Conservation (phyloP, 2,113 vertebrate species). For the Spea bombifrons region DNA sequence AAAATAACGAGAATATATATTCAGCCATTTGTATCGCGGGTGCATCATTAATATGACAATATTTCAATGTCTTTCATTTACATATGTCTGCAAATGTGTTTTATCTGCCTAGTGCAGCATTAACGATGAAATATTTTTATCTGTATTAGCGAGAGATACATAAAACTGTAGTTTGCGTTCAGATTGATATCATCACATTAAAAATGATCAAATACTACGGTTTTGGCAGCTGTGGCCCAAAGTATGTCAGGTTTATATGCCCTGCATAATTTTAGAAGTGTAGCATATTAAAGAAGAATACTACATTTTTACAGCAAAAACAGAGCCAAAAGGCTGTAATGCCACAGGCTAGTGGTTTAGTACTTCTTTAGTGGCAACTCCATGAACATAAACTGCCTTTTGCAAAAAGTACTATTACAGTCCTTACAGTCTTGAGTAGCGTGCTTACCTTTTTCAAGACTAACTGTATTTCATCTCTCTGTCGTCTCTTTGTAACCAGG, state of each 20-base stretch:
- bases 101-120: conserved; percentile 32
- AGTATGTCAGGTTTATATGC: conserved; percentile 10
- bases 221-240: conserved; percentile 20
- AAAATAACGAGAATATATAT: background rate
- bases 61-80: conserved; percentile 27
- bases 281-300: conserved; percentile 18
- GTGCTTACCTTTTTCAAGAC: conserved; percentile 54
- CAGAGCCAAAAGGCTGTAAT: conserved; percentile 16
- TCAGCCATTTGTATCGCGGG: conserved; percentile 8
- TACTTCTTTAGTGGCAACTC: conserved; percentile 49
- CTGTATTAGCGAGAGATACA: conserved; percentile 33
- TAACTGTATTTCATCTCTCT: conserved; percentile 55
- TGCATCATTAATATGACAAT: conserved; percentile 25
- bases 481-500: conserved; percentile 57
- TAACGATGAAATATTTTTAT: conserved; percentile 33
- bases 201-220: conserved; percentile 30
- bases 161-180: conserved; percentile 28
- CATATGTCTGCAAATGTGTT: conserved; percentile 27
- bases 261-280: conserved; percentile 25
- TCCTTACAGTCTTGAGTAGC: conserved; percentile 46
- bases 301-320: conserved; percentile 42
- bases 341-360: conserved; percentile 41
- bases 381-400: conserved; percentile 50
- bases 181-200: conserved; percentile 37
- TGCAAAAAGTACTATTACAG: conserved; percentile 39